phyloP scores from a whole-genome alignment of 2,113 vertebrate species.

The Protobothrops mucrosquamatus region DNA sequence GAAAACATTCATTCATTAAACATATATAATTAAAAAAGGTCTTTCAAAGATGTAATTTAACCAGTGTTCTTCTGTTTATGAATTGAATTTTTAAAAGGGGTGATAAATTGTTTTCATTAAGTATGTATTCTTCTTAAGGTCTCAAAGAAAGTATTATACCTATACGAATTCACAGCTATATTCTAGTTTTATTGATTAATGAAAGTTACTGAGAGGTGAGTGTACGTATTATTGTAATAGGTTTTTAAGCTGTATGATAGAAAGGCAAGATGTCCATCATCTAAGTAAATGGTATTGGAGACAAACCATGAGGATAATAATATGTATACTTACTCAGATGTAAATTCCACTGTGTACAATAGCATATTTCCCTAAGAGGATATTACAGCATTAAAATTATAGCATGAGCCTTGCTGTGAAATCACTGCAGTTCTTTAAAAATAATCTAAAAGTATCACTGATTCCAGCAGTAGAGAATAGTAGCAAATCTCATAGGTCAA shows the following conservation, averaged over 20 bases:
- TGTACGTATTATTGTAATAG: neutral
- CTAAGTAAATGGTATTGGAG: neutral
- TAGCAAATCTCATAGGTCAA: neutral
- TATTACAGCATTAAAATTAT: neutral
- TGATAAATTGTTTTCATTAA: neutral
- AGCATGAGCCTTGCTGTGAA: neutral
- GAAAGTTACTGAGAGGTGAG: neutral
- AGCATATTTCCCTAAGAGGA: neutral
- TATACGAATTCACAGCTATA: neutral
- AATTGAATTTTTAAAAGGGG: constrained; percentile 5
- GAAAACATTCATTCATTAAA: constrained; percentile 34
- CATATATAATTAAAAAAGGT: constrained; percentile 35
- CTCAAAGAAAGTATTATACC: neutral
- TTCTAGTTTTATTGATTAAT: neutral
- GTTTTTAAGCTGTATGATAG: neutral
- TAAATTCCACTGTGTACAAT: neutral
- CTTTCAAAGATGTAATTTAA: constrained; percentile 34
- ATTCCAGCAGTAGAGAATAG: neutral
- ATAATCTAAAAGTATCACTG: neutral
- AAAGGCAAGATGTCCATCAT: neutral
- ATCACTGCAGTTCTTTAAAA: neutral
- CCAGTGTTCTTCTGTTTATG: constrained; percentile 40
- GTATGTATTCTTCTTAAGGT: neutral
- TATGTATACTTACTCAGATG: neutral
- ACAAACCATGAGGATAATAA: neutral